Percentiles rank a stretch among this genome's conserved stretches.
These are phyloP conservation scores for pig (Sus scrofa) DNA, from an alignment of 2,113 vertebrate genomes.

Conservation along the genomic window T2T-Sscrofa CM000828.6:57716501-57717000, in stretches of 20 bases:
- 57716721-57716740: neutral
- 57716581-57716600: neutral
- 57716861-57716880: neutral
- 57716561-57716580: neutral
- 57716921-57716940: constrained; percentile 1
- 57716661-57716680: neutral
- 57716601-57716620: constrained; percentile 86
- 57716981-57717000: neutral
- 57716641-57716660: constrained; percentile 57
- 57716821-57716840: neutral
- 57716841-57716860: neutral
- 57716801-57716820: neutral
- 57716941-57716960: constrained; percentile 12
- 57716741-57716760: neutral
- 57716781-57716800: neutral
- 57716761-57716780: neutral
- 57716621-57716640: constrained; percentile 78
- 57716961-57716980: neutral
- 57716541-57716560: neutral
- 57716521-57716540: neutral
- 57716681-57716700: neutral
- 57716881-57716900: neutral
- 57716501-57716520: neutral
- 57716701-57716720: neutral
- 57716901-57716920: constrained; percentile 16